Percentiles rank a stretch among this genome's conserved stretches.
Evolutionary conservation across 2,113 vertebrate genomes (phyloP).

Genomic region (Silurus glanis): DNA sequence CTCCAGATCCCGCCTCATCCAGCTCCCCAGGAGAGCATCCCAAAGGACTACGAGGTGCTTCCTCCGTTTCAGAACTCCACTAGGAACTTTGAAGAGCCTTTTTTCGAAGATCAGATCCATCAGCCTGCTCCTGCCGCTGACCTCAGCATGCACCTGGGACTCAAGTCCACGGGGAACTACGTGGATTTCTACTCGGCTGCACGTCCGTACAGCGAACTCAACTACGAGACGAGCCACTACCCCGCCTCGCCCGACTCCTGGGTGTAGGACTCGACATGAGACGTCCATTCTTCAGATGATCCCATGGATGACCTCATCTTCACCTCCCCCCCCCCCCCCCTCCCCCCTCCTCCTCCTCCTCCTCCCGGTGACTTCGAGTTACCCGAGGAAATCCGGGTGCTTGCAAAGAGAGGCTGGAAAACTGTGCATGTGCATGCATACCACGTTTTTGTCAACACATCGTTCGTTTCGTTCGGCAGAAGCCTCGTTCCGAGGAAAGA

Average conservation of each 20-base stretch:
- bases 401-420: conserved; percentile 59
- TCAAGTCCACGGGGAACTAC: conserved; percentile 98
- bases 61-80: conserved; percentile 91
- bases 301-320: neutral
- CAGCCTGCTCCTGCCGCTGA: conserved; percentile 84
- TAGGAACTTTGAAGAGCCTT: conserved; percentile 85
- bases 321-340: too few relatives aligned
- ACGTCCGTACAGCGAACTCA: conserved; percentile 98
- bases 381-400: conserved; percentile 20
- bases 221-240: conserved; percentile 99
- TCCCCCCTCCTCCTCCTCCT: neutral
- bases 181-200: conserved; percentile 99
- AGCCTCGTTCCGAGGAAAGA: conserved; percentile 77
- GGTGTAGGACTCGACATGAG: conserved; percentile 79
- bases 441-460: conserved; percentile 76
- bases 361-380: neutral
- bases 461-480: conserved; percentile 75
- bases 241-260: conserved; percentile 98
- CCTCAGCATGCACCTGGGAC: conserved; percentile 98
- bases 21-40: conserved; percentile 87
- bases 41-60: conserved; percentile 94
- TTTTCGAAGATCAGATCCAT: conserved; percentile 89
- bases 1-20: conserved; percentile 85
- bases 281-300: conserved; percentile 37
- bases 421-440: conserved; percentile 92